Evolutionary conservation across 2,888 invertebrate genomes (phyloP).

Genomic region (Amiota mariae): DNA sequence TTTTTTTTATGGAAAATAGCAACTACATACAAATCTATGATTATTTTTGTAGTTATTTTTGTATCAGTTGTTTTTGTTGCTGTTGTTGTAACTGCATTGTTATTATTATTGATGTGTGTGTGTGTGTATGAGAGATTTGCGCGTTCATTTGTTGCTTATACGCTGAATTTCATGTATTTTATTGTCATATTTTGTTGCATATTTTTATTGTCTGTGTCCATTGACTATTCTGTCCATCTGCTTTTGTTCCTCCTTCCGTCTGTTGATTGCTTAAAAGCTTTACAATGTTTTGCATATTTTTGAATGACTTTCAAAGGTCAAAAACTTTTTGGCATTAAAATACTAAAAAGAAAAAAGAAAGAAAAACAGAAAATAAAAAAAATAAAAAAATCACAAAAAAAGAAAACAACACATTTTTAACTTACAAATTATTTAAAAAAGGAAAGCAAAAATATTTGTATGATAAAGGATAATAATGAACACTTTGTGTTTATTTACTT

Average conservation of each 20-base stretch:
- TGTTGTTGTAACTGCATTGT: constrained; percentile 46
- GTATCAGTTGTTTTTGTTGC: constrained; percentile 44
- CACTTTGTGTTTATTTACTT: constrained; percentile 2
- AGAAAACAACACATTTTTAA: not conserved
- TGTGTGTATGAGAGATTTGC: constrained; percentile 38
- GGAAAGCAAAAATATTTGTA: not conserved
- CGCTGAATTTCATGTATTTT: not conserved
- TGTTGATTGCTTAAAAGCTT: constrained; percentile 51
- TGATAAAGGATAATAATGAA: not conserved
- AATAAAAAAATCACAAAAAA: too few relatives aligned
- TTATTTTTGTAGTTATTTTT: constrained; percentile 7
- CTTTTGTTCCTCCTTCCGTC: constrained; percentile 12
- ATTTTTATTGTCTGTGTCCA: constrained; percentile 2
- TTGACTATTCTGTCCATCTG: not conserved
- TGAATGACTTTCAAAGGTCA: constrained; percentile 41
- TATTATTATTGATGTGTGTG: constrained; percentile 53
- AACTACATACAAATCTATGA: not conserved
- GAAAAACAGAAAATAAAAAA: too few relatives aligned
- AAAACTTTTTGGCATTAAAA: constrained; percentile 3
- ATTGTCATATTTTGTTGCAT: constrained; percentile 36
- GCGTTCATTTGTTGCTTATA: constrained; percentile 39
- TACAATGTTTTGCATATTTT: constrained; percentile 41
- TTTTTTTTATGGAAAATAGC: constrained; percentile 41
- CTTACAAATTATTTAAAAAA: constrained; percentile 9
- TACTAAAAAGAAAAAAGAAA: too few relatives aligned